phyloP scores from a whole-genome alignment of 2,888 invertebrate genomes.

The Suillia variegata region DNA sequence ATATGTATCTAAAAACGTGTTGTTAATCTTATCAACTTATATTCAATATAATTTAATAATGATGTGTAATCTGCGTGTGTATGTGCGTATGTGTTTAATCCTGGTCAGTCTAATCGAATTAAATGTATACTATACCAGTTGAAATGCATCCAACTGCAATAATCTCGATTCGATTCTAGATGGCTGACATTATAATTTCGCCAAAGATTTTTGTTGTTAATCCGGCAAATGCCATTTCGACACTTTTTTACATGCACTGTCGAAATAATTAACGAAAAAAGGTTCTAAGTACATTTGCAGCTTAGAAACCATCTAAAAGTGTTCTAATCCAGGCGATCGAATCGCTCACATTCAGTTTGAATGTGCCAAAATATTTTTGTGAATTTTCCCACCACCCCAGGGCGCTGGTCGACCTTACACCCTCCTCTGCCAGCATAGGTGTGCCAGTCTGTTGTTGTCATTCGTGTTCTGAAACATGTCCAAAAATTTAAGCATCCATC shows the following conservation, averaged over 20 bases:
- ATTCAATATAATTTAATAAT: too few relatives aligned
- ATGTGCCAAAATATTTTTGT: background rate
- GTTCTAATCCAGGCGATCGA: too few relatives aligned
- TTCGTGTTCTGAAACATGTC: background rate
- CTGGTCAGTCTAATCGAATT: conserved; percentile 16
- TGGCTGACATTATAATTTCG: background rate
- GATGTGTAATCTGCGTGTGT: too few relatives aligned
- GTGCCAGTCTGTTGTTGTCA: background rate
- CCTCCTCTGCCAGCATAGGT: too few relatives aligned
- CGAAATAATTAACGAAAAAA: too few relatives aligned
- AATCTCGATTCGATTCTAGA: background rate
- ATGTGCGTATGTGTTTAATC: too few relatives aligned
- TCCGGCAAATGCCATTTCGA: background rate
- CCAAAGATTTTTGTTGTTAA: background rate
- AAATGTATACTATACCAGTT: background rate
- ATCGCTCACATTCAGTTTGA: too few relatives aligned
- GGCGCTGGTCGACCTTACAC: background rate
- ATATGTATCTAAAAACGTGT: too few relatives aligned
- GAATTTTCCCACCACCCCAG: background rate
- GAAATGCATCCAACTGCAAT: conserved; percentile 6
- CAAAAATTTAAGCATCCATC: background rate
- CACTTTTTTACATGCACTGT: background rate
- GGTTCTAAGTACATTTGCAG: too few relatives aligned
- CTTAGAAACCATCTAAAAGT: too few relatives aligned
- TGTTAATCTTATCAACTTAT: too few relatives aligned